Conservation (phyloP, 2,113 vertebrate species). For the Edolisoma coerulescens region DNA sequence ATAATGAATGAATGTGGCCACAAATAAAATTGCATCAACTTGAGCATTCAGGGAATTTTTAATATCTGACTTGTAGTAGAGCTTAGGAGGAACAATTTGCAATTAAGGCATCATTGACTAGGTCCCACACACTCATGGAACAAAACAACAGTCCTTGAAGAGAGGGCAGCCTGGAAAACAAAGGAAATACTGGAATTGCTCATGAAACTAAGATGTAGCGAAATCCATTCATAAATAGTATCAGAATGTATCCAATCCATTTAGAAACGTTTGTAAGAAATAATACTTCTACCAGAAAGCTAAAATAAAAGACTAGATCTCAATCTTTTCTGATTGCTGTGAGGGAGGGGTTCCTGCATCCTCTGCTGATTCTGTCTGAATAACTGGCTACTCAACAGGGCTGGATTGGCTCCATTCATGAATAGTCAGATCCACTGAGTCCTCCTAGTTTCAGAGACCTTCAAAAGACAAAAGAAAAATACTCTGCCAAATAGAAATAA, state of each 20-base stretch:
- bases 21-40: background rate
- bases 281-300: background rate
- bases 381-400: background rate
- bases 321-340: background rate
- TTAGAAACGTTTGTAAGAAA: background rate
- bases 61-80: background rate
- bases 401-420: background rate
- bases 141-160: background rate
- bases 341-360: background rate
- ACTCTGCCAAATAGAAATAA: background rate
- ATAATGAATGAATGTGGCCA: background rate
- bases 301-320: background rate
- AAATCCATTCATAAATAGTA: background rate
- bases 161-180: background rate
- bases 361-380: background rate
- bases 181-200: background rate
- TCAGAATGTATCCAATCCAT: background rate
- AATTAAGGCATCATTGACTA: background rate
- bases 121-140: background rate
- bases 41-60: background rate
- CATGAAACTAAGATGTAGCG: background rate
- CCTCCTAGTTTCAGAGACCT: background rate
- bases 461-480: background rate
- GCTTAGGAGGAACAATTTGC: background rate
- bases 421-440: background rate